phyloP scores from a whole-genome alignment of 2,113 vertebrate genomes.

The Gracilinanus agilis region DNA sequence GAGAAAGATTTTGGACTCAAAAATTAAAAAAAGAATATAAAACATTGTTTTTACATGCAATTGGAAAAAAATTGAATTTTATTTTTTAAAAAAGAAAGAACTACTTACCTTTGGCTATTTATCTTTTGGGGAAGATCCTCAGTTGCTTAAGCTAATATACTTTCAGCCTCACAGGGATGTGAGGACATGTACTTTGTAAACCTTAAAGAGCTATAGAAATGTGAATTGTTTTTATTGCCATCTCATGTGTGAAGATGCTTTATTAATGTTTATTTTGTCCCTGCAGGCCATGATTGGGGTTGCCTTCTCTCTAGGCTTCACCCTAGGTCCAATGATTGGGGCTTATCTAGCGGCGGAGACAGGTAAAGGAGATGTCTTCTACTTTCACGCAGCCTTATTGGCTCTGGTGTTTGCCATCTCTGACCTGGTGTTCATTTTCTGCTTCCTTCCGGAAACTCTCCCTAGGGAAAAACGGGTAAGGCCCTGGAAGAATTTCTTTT shows the following conservation, averaged over 20 bases:
- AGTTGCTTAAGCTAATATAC: background rate
- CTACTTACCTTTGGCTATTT: background rate
- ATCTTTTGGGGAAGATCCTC: background rate
- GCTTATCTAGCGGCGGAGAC: constrained; percentile 89
- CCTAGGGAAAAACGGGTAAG: constrained; percentile 89
- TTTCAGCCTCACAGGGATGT: background rate
- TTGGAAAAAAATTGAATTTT: too few relatives aligned
- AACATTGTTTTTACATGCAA: too few relatives aligned
- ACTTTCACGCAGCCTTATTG: constrained; percentile 87
- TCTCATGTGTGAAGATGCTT: background rate
- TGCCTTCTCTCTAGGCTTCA: constrained; percentile 97
- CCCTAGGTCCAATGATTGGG: constrained; percentile 94
- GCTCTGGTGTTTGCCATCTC: constrained; percentile 88
- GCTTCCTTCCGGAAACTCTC: constrained; percentile 94
- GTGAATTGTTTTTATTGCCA: background rate
- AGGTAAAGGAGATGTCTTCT: constrained; percentile 86
- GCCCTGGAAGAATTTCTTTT: background rate
- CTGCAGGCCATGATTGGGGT: constrained; percentile 95
- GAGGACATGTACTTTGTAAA: background rate
- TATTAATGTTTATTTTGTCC: background rate
- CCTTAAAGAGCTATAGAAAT: background rate
- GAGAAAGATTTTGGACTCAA: too few relatives aligned
- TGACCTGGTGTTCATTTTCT: constrained; percentile 92
- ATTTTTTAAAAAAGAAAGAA: too few relatives aligned
- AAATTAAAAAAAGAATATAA: too few relatives aligned